Evolutionary conservation across 1,140 invertebrate species (phyloP).

Genomic region (Penaeus indicus): DNA sequence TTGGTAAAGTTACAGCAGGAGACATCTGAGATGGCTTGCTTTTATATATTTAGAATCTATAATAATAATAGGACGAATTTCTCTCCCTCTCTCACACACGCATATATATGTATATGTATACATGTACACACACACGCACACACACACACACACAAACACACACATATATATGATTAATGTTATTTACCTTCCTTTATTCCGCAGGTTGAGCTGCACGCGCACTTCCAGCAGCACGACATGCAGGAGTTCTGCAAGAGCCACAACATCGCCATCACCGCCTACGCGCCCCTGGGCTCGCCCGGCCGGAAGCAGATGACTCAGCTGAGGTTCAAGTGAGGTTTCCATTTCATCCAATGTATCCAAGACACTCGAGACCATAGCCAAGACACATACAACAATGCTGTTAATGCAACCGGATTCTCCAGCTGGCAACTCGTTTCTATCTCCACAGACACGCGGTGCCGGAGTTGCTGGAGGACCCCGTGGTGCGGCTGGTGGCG

Average conservation of each 20-base stretch:
- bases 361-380: conserved; percentile 67
- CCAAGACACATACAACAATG: no score
- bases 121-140: not conserved
- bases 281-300: conserved; percentile 70
- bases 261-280: conserved; percentile 71
- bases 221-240: conserved; percentile 72
- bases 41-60: no score
- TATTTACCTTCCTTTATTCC: no score
- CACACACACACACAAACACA: not conserved
- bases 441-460: conserved; percentile 11
- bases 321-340: conserved; percentile 66
- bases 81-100: no score
- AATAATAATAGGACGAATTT: no score
- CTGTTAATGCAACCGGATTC: no score
- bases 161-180: no score
- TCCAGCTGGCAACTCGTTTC: not conserved
- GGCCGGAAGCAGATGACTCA: not conserved
- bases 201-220: conserved; percentile 71
- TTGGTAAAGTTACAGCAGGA: no score
- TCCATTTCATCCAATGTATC: conserved; percentile 70
- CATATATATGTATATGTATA: no score
- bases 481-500: conserved; percentile 79
- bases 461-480: conserved; percentile 74
- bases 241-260: conserved; percentile 70
- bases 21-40: no score